Percentiles rank a stretch among this genome's conserved stretches.
phyloP scores from a whole-genome alignment of 2,113 vertebrate species.

The Mastomys coucha region DNA sequence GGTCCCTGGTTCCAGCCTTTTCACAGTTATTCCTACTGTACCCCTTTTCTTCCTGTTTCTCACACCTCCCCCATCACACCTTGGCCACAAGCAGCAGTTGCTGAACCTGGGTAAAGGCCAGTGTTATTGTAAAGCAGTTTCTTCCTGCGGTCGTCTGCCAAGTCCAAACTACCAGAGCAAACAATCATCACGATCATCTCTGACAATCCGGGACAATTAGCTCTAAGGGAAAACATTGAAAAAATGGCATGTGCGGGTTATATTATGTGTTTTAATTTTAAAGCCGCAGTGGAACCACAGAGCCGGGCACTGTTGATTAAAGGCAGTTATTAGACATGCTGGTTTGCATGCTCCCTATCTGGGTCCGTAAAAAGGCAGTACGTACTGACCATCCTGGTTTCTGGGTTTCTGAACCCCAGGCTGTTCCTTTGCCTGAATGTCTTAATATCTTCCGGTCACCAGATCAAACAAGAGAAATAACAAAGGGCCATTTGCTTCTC shows the following conservation, averaged over 20 bases:
- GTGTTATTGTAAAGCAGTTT: not conserved
- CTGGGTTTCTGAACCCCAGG: slow-evolving; percentile 67
- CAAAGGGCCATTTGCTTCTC: slow-evolving; percentile 60
- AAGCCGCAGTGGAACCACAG: slow-evolving; percentile 32
- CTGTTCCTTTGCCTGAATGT: slow-evolving; percentile 41
- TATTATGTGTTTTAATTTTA: slow-evolving; percentile 63
- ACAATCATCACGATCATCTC: slow-evolving; percentile 62
- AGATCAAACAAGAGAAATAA: slow-evolving; percentile 59
- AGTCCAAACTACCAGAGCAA: not conserved
- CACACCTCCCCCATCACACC: not conserved
- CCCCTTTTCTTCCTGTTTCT: not conserved
- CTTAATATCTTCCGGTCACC: slow-evolving; percentile 56
- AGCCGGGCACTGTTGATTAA: slow-evolving; percentile 59
- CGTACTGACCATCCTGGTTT: slow-evolving; percentile 43
- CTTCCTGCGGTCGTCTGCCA: slow-evolving; percentile 30
- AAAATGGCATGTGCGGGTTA: not conserved
- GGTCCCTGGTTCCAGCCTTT: not conserved
- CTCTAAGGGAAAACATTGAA: slow-evolving; percentile 53
- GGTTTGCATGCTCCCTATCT: slow-evolving; percentile 24
- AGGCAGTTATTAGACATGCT: slow-evolving; percentile 50
- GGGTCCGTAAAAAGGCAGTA: slow-evolving; percentile 38
- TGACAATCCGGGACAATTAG: slow-evolving; percentile 64
- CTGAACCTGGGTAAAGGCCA: not conserved
- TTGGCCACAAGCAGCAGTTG: not conserved
- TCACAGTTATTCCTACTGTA: too few relatives aligned